A percentile compares a stretch with the other conserved stretches of the same genome.
These are phyloP conservation scores for Pseudorectes ferrugineus DNA, from an alignment of 2,113 vertebrate genomes.

Conservation along the genomic window DNA sequence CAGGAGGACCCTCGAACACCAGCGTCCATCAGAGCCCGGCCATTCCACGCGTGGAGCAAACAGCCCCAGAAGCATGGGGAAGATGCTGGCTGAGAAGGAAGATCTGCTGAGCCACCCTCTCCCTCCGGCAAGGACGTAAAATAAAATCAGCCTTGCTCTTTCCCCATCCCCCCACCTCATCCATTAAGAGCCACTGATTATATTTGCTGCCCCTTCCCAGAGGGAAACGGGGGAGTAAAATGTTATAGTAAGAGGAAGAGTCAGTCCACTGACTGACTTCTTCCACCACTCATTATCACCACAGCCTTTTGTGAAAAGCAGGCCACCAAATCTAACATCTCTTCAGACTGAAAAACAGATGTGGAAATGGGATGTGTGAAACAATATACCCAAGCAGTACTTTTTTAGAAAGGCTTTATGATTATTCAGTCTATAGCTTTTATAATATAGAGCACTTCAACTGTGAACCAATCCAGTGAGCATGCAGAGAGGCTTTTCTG, in stretches of 20 bases:
- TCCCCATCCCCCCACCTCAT: neutral
- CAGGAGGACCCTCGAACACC: neutral
- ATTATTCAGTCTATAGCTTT: neutral
- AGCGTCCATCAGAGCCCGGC: fast-evolving
- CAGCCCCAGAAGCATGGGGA: neutral
- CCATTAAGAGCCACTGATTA: neutral
- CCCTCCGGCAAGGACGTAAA: neutral
- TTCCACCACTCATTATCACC: neutral
- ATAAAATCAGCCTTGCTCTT: neutral
- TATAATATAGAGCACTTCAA: neutral
- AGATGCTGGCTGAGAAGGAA: neutral
- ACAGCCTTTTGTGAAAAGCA: neutral
- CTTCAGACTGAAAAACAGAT: neutral
- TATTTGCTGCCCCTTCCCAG: neutral
- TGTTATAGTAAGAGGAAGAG: neutral
- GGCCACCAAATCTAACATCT: neutral
- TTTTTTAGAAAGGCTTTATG: neutral
- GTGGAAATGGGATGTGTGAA: neutral
- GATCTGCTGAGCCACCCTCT: neutral
- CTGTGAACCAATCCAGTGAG: neutral
- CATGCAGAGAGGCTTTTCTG: neutral
- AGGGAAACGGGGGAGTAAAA: neutral
- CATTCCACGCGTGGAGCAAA: neutral
- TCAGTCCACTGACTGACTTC: neutral
- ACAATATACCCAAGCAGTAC: neutral